Percentiles rank a stretch among this genome's conserved stretches.
phyloP scores from a whole-genome alignment of 1,140 invertebrate species.

The Nymphalis io region DNA sequence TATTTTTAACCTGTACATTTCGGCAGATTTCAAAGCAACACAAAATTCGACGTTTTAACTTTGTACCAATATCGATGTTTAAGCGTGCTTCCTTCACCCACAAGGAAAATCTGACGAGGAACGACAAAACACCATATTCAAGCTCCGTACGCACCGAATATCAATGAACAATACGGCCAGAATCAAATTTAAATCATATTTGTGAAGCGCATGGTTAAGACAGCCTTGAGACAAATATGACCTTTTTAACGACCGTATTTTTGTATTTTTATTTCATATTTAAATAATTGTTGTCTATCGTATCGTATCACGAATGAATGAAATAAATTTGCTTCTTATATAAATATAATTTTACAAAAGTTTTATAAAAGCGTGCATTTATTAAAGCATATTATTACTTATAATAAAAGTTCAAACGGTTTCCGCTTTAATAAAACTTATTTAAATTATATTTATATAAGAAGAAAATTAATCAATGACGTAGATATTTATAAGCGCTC shows the following conservation, averaged over 20 bases:
- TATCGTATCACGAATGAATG: no score
- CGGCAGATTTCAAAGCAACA: background rate
- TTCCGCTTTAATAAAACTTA: no score
- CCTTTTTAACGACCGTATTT: constrained; percentile 1
- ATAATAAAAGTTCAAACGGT: no score
- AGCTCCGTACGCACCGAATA: constrained; percentile 57
- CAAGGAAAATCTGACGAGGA: constrained; percentile 65
- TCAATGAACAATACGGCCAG: constrained; percentile 50
- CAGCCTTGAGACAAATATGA: constrained; percentile 33
- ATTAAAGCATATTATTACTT: no score
- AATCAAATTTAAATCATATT: constrained; percentile 67
- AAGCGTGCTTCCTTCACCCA: constrained; percentile 24
- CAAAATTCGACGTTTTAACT: background rate
- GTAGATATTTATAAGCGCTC: no score
- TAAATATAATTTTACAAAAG: no score
- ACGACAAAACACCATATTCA: constrained; percentile 73
- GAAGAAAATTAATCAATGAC: no score
- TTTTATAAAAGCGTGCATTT: no score
- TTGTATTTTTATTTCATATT: constrained; percentile 4
- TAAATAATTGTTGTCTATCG: background rate
- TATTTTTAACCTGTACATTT: background rate
- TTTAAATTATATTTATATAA: no score
- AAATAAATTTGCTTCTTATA: no score
- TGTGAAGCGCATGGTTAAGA: constrained; percentile 32
- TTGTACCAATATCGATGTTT: constrained; percentile 5